Evolutionary conservation across 1,140 invertebrate genomes (phyloP).

Genomic region (Listronotus bonariensis): DNA sequence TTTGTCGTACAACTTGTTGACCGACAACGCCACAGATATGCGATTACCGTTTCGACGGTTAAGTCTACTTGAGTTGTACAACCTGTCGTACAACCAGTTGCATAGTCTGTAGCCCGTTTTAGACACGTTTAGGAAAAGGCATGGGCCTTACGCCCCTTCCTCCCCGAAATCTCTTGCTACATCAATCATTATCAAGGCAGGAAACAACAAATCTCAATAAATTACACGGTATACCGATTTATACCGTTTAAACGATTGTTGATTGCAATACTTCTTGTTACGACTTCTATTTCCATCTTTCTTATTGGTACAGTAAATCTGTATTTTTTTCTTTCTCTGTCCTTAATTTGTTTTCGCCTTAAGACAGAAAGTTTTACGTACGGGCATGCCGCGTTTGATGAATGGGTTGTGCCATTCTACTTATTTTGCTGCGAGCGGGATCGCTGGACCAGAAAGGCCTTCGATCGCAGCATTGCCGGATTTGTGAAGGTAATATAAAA

Average conservation of each 20-base stretch:
- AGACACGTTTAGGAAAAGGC: no score
- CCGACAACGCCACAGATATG: no score
- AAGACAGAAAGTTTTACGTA: constrained; percentile 13
- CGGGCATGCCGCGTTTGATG: constrained; percentile 3
- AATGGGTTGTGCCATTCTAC: constrained; percentile 11
- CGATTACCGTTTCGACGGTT: no score
- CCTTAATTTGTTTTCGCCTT: constrained; percentile 6
- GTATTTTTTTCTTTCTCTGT: background rate
- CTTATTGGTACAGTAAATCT: background rate
- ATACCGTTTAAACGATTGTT: constrained; percentile 5
- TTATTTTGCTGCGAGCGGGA: constrained; percentile 2
- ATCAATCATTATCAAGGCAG: constrained; percentile 1
- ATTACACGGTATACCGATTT: constrained; percentile 2
- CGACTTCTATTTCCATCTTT: background rate
- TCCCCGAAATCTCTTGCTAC: no score
- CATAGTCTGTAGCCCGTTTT: no score
- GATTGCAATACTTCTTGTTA: constrained; percentile 3
- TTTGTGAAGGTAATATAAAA: background rate
- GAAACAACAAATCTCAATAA: constrained; percentile 1
- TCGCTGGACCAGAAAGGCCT: constrained; percentile 10
- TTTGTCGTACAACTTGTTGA: no score
- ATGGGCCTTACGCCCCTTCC: no score
- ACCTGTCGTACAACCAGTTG: no score
- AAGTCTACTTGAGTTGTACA: no score
- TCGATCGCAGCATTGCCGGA: background rate